These are phyloP conservation scores for Haemorhous mexicanus DNA, from an alignment of 2,113 vertebrate genomes.

Conservation along the genomic window DNA sequence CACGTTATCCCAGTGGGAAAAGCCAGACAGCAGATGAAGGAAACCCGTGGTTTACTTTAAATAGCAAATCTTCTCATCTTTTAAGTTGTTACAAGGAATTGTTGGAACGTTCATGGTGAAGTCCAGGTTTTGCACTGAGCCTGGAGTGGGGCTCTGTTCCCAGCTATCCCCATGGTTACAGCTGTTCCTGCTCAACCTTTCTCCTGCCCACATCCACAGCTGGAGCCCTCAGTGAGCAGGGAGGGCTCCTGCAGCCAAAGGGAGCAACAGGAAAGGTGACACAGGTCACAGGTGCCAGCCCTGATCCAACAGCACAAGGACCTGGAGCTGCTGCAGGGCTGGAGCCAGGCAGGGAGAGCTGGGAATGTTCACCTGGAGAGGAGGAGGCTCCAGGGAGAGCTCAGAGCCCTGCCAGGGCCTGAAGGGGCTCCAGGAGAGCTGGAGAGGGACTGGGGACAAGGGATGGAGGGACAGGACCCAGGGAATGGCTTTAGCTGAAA, in stretches of 20 bases:
- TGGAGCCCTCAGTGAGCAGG: neutral
- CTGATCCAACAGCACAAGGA: neutral
- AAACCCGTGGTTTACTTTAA: neutral
- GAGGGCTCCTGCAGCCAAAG: neutral
- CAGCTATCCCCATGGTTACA: accelerated
- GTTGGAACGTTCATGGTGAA: neutral
- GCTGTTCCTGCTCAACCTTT: neutral
- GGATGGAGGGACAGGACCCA: neutral
- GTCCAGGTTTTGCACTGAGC: neutral
- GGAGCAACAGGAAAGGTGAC: neutral
- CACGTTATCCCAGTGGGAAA: neutral
- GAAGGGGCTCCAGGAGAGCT: neutral
- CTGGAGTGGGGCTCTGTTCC: neutral
- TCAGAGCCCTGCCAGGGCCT: neutral
- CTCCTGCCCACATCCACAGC: neutral
- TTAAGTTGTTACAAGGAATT: neutral
- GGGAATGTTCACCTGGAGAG: neutral
- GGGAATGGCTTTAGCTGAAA: neutral
- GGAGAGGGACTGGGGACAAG: neutral
- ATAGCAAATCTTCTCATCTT: neutral
- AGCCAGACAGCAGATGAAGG: neutral
- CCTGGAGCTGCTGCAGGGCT: neutral
- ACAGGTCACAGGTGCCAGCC: neutral
- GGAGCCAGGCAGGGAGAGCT: neutral
- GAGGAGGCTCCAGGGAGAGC: neutral